Percentiles rank a stretch among this genome's conserved stretches.
phyloP scores from a whole-genome alignment of 2,797 vertebrate genomes.

The Poeciliopsis infans region DNA sequence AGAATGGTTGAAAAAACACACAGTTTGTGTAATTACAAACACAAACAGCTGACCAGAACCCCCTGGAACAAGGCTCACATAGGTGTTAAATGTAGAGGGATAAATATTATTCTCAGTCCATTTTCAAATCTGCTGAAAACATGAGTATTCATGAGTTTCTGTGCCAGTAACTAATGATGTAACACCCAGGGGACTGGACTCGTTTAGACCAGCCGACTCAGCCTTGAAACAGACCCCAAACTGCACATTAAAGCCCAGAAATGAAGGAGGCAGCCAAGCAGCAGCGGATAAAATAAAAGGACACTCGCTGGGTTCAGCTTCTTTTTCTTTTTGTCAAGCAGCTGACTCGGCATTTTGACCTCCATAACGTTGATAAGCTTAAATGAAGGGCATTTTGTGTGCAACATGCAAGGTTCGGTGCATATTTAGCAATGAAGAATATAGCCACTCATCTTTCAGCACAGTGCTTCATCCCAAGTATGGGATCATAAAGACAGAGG shows the following conservation, averaged over 20 bases:
- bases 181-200: neutral
- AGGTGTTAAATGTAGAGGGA: neutral
- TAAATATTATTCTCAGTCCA: too few relatives aligned
- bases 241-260: neutral
- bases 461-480: neutral
- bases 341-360: neutral
- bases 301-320: neutral
- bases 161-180: neutral
- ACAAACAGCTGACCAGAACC: neutral
- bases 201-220: neutral
- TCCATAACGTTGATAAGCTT: neutral
- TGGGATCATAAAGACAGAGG: neutral
- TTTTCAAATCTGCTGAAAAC: neutral
- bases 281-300: neutral
- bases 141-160: neutral
- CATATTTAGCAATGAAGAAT: neutral
- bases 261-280: neutral
- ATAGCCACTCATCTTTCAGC: neutral
- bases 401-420: neutral
- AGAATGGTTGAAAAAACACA: constrained; percentile 17
- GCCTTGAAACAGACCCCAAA: neutral
- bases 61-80: neutral
- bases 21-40: constrained; percentile 13
- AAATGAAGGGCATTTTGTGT: neutral
- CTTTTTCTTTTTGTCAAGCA: neutral